Evolutionary conservation across 1,140 invertebrate genomes (phyloP), one percentile per base, ranked within the genome.

Genomic region (Heliconius hewitsoni): DNA sequence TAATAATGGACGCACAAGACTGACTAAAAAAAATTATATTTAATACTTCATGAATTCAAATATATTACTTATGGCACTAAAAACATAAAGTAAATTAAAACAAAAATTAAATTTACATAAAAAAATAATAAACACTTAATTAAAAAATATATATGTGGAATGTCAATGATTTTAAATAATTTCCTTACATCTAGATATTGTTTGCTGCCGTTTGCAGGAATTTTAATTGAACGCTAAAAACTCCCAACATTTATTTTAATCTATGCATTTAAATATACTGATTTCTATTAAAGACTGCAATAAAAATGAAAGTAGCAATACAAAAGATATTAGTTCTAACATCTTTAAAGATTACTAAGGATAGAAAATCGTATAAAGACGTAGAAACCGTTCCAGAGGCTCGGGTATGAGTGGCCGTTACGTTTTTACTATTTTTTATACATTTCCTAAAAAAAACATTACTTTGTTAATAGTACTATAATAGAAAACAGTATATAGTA

Each of bases 61-160:
- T 73, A 70, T 70, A 77, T 78, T 71, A 74, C 71, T 81, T 86
- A 88, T 88, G 87, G 87, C 87, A 88, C 87, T 88, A 87, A 82
- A n/a, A 82, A 79, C 79, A 83, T 71, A 78, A 72, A 71, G 50
- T 37, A 42, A 74, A 78, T 78, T 66, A 42, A 70, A 78, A 74
- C 66, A 37, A 79, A 78, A 82, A 84, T 73, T 82, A 73, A 81
- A 78, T 78, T 71, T 71, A 81, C 78, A 83, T 74, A 76, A 82
- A 83, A 80, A 81, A 57, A 57, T 57, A 57, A 57, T 78, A 82
- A 78, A 72, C 78, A 79, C 74, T 82, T 79, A 84, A 85, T 82
- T 77, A 83, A 66, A 85, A 66, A 13, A 66, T 23, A 52, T 52
- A 19, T 19, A 52, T 52, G 50, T 85, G 88, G 86, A 91, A 89